Base-by-base conservation (phyloP, 2,888 invertebrate species). In the Agrilus cyanescens region DNA sequence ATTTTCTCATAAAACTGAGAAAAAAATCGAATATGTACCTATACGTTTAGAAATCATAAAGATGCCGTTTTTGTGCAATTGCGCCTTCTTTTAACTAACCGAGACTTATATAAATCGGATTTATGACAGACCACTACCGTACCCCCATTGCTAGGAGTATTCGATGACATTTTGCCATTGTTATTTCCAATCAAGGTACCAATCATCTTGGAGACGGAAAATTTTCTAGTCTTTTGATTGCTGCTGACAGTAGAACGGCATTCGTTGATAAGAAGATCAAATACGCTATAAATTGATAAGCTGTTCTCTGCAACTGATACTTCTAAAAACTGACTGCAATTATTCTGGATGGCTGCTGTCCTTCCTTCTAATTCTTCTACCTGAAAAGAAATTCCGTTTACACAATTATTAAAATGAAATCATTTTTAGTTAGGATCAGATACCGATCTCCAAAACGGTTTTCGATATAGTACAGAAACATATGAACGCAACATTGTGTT, bases 251-350 rank as follows among this genome's bases (percentile, higher is more conserved):
- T 56, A 14, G 70, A 71, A 46, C 79, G 74, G 45, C 80, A 80
- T 58, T 83, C 82, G 46, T 75, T 74, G 25, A 85, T 69, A 18
- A 84, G 66, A 36, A 74, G 68, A 60, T 84, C 83, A 55, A 86
- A 82, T 44, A 82, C 79, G 37, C 80, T 74, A 65, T 82, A 82
- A 36, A 85, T 75, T 53, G 79, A 78, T 12, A 79, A 75, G 16
- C 79, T 80, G 65, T 85, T 85, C 63, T 85, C 85, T 0, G 85
- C 85, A 6, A 85, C 85, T 15, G 84, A 83, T n/a, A 85, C 80
- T 65, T 86, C 85, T 65, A 80, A 78, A 67, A 85, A 86, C 38
- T 79, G 81, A 25, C 25, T 25, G 50, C 82, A 80, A 14, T 79
- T 76, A 60, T 78, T 73, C 44, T 79, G 75, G 32, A 78, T 71